These are phyloP conservation scores for Apostichopus leukothele DNA, from an alignment of 53 echinoderm and acorn worm genomes.

Conservation along the genomic window DNA sequence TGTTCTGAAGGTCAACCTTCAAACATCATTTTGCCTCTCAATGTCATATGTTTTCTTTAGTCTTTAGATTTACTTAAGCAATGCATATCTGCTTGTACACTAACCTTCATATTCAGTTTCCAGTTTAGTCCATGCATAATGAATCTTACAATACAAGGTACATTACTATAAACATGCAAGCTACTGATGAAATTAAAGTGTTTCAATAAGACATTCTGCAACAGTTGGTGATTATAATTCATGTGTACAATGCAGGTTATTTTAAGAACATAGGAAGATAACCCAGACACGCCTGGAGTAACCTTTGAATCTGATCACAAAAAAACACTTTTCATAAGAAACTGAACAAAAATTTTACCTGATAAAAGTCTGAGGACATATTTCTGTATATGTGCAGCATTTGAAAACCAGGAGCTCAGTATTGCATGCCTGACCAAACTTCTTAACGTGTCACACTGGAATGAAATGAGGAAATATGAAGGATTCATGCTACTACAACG, in stretches of 20 bases:
- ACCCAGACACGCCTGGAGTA: no score
- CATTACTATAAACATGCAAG: no score
- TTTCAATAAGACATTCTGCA: no score
- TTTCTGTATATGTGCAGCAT: conserved; percentile 25
- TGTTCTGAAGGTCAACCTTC: neutral
- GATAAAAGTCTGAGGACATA: conserved; percentile 40
- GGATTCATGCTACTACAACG: neutral
- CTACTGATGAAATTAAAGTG: no score
- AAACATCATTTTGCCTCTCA: neutral
- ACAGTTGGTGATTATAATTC: no score
- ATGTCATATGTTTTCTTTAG: neutral
- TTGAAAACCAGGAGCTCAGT: conserved; percentile 29
- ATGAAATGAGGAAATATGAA: neutral
- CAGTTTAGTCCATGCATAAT: no score
- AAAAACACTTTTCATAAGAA: neutral
- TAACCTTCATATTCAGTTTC: no score
- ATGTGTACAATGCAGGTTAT: no score
- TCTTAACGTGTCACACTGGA: conserved; percentile 37
- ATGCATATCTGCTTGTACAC: no score
- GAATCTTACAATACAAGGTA: no score
- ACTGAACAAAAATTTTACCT: neutral
- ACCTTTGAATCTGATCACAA: no score
- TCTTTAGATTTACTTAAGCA: neutral
- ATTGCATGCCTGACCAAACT: conserved; percentile 34
- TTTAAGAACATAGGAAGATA: no score